Evolutionary conservation across 2,888 invertebrate genomes (phyloP).

Genomic region (Balanococcus diminutus): DNA sequence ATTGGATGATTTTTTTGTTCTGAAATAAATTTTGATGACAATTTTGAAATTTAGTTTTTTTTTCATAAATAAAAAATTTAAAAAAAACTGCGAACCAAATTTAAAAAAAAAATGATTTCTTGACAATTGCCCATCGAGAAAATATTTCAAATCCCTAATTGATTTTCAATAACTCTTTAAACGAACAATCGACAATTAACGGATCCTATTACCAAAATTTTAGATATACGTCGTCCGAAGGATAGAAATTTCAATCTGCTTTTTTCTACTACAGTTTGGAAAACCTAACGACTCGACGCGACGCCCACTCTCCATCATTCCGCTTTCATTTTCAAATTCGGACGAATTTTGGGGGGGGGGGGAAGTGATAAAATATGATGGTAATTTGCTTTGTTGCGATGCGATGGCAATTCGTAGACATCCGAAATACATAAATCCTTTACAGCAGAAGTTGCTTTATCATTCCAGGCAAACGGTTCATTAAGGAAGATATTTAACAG

Average conservation of each 20-base stretch:
- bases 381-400: constrained; percentile 22
- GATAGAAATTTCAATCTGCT: not conserved
- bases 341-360: not conserved
- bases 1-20: too few relatives aligned
- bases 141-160: too few relatives aligned
- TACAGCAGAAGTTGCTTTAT: not conserved
- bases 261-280: not conserved
- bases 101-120: too few relatives aligned
- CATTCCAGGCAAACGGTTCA: not conserved
- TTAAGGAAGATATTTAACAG: not conserved
- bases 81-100: too few relatives aligned
- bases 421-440: constrained; percentile 25
- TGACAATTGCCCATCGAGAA: too few relatives aligned
- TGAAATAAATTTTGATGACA: too few relatives aligned
- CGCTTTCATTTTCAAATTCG: not conserved
- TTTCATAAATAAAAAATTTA: too few relatives aligned
- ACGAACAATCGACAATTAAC: not conserved
- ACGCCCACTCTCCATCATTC: too few relatives aligned
- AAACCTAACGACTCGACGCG: not conserved
- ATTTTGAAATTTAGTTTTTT: too few relatives aligned
- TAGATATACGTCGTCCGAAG: not conserved
- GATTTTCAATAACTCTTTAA: too few relatives aligned
- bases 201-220: not conserved
- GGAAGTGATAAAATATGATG: constrained; percentile 11
- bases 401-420: constrained; percentile 5